A percentile compares a stretch with the other conserved stretches of the same genome.
Conservation (phyloP, 2,113 vertebrate species). For the Pachyramphus minor region DNA sequence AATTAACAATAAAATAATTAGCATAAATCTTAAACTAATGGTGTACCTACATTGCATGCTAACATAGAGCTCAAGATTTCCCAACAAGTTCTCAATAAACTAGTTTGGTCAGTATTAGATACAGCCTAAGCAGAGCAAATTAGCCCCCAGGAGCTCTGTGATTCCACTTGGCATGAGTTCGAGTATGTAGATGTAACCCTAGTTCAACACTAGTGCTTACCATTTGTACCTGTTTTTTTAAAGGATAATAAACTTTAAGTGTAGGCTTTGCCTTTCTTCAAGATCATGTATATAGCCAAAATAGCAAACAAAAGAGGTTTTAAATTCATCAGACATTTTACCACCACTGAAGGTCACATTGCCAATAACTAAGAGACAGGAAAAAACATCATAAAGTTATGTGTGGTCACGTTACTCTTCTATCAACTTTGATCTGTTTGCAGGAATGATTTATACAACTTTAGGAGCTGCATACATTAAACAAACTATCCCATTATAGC, state of each 20-base stretch:
- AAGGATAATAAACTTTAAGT: background rate
- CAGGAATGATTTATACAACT: background rate
- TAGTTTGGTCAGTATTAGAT: background rate
- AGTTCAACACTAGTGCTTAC: background rate
- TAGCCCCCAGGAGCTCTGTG: background rate
- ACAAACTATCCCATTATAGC: background rate
- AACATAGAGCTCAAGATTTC: background rate
- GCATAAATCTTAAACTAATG: background rate
- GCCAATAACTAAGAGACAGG: background rate
- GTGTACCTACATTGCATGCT: background rate
- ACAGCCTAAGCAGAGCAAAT: background rate
- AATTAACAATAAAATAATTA: background rate
- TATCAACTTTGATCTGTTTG: background rate
- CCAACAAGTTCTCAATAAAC: background rate
- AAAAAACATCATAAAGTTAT: background rate
- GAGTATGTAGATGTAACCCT: background rate
- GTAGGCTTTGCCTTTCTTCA: background rate
- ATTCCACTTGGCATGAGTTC: background rate
- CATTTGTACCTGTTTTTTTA: background rate
- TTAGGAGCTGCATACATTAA: background rate
- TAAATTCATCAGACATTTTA: background rate
- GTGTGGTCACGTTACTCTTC: background rate
- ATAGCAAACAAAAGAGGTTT: background rate
- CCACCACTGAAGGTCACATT: background rate
- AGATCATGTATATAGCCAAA: background rate